Evolutionary conservation across 30 jellyfish, hydroid and myxozoan genomes (phyloP).

Genomic region (Rhopilema esculentum): DNA sequence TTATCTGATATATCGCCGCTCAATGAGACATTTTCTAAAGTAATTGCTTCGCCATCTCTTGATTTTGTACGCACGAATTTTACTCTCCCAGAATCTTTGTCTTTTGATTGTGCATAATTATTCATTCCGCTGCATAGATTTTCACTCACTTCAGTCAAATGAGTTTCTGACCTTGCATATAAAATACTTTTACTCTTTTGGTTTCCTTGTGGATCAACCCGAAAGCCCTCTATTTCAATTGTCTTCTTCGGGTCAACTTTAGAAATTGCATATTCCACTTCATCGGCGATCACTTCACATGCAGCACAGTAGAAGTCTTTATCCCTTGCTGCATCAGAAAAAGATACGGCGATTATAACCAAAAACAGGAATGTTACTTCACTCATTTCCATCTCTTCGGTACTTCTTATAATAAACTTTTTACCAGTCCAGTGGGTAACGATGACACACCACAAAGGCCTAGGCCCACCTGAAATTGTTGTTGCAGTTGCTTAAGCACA

Average conservation of each 20-base stretch:
- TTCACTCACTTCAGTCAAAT: slow-evolving; percentile 83
- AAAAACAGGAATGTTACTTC: neutral
- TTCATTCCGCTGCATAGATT: slow-evolving; percentile 81
- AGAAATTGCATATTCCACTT: slow-evolving; percentile 79
- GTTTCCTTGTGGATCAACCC: slow-evolving; percentile 95
- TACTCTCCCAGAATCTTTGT: slow-evolving; percentile 65
- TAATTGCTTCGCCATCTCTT: slow-evolving; percentile 82
- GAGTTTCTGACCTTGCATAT: slow-evolving; percentile 91
- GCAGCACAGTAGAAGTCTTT: slow-evolving; percentile 76
- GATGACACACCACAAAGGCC: neutral
- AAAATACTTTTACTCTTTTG: slow-evolving; percentile 66
- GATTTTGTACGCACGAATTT: slow-evolving; percentile 82
- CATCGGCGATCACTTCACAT: slow-evolving; percentile 82
- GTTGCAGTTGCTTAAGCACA: neutral
- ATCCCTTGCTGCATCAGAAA: slow-evolving; percentile 5
- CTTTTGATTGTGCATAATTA: slow-evolving; percentile 79
- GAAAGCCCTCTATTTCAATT: slow-evolving; percentile 81
- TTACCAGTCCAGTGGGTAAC: no score
- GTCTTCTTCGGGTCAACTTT: slow-evolving; percentile 83
- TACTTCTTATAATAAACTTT: no score
- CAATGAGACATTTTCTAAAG: slow-evolving; percentile 87
- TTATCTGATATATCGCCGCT: slow-evolving; percentile 79
- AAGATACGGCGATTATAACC: neutral
- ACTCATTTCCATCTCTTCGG: neutral
- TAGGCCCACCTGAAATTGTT: neutral